A percentile compares a stretch with the other conserved stretches of the same genome.
Evolutionary conservation across 2,113 vertebrate species (phyloP).

Genomic region (Indicator indicator): DNA sequence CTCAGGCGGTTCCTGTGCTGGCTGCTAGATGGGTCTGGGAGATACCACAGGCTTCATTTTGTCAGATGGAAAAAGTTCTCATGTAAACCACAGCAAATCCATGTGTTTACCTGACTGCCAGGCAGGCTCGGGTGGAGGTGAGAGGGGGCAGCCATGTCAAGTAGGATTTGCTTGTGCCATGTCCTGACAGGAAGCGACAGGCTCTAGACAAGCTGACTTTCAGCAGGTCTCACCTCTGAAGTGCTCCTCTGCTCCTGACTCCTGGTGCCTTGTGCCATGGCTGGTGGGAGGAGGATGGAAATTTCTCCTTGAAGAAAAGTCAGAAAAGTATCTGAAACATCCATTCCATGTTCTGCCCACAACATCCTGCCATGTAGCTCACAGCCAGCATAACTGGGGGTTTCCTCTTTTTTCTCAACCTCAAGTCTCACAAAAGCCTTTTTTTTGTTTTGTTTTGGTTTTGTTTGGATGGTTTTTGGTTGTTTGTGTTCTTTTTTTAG

Average conservation of each 20-base stretch:
- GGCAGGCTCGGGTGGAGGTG: rapidly evolving
- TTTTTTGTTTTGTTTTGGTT: neutral
- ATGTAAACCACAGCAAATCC: neutral
- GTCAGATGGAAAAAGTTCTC: neutral
- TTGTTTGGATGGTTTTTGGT: too few species aligned
- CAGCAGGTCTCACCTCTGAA: neutral
- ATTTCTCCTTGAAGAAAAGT: neutral
- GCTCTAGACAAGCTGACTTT: neutral
- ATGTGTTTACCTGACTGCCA: neutral
- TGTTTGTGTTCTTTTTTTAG: too few species aligned
- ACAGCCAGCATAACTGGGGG: rapidly evolving
- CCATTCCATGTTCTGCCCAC: neutral
- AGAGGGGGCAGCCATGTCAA: neutral
- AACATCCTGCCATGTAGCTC: neutral
- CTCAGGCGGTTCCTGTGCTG: neutral
- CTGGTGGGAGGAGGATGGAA: neutral
- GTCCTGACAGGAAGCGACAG: rapidly evolving
- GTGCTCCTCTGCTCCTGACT: rapidly evolving
- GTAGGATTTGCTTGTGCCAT: rapidly evolving
- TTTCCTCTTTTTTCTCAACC: neutral
- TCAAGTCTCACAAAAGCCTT: neutral
- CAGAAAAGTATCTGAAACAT: neutral
- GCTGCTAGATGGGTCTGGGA: neutral
- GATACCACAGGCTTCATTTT: neutral
- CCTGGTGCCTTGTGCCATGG: rapidly evolving